Conservation (phyloP, 2,888 invertebrate species). For the Cyrtodaria siliqua region DNA sequence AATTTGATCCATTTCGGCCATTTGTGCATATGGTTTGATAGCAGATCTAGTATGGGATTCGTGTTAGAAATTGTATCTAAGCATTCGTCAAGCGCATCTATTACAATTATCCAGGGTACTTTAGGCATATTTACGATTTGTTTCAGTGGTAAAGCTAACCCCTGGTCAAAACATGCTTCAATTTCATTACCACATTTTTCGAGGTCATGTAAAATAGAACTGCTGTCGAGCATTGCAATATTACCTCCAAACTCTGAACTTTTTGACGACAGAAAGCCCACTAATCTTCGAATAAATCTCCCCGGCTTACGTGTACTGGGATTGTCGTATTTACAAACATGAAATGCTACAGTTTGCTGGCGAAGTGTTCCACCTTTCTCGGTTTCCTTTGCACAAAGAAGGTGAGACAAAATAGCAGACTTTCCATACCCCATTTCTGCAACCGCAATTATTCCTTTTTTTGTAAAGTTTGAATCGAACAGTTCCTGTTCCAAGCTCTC, state of each 20-base stretch:
- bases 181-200: constrained; percentile 20
- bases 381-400: no score
- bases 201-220: constrained; percentile 10
- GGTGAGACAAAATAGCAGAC: no score
- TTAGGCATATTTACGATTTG: background rate
- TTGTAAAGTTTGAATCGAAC: no score
- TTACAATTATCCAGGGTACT: constrained; percentile 3
- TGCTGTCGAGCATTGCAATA: constrained; percentile 9
- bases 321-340: no score
- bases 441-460: no score
- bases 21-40: background rate
- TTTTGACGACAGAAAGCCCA: constrained; percentile 30
- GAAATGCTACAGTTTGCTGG: no score
- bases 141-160: constrained; percentile 14
- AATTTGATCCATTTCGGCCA: constrained; percentile 36
- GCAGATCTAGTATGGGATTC: constrained; percentile 5
- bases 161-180: constrained; percentile 38
- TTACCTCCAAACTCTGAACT: constrained; percentile 35
- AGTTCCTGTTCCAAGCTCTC: no score
- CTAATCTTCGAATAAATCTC: constrained; percentile 21
- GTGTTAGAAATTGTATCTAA: background rate
- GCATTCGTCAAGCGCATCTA: constrained; percentile 41
- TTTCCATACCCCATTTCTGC: no score
- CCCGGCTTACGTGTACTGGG: no score
- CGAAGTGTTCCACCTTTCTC: no score